Conservation (phyloP, 2,888 invertebrate genomes). For the Agapostemon virescens region DNA sequence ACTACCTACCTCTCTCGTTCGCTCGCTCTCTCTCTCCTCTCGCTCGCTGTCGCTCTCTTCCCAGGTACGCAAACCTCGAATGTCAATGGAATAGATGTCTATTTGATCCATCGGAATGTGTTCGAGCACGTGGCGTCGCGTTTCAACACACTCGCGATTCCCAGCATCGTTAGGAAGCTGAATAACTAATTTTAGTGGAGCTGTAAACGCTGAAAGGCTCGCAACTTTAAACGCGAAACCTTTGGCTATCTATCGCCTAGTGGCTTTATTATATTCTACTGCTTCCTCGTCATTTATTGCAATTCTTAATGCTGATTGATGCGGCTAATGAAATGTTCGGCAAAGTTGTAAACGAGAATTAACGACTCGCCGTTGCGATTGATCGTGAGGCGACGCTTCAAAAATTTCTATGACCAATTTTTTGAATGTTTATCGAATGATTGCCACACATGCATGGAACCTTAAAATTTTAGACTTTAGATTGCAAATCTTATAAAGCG, state of each 20-base stretch:
- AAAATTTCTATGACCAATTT: no score
- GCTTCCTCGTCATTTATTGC: background rate
- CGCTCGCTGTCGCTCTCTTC: background rate
- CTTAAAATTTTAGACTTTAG: no score
- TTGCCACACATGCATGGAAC: no score
- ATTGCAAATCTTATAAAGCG: no score
- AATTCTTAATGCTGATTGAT: background rate
- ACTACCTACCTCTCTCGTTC: no score
- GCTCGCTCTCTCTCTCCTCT: background rate
- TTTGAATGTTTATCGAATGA: no score
- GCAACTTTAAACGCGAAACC: constrained; percentile 6
- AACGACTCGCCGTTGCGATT: background rate
- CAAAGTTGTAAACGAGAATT: background rate
- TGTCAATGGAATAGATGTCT: constrained; percentile 19
- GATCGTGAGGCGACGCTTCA: no score
- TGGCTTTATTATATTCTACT: background rate
- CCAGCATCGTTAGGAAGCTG: background rate
- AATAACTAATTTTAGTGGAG: constrained; percentile 26
- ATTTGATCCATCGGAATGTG: constrained; percentile 10
- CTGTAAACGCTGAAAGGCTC: constrained; percentile 16
- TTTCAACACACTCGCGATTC: constrained; percentile 14
- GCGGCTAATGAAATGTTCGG: background rate
- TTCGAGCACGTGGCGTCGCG: background rate
- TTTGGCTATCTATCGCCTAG: background rate
- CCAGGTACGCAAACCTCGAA: constrained; percentile 16